Evolutionary conservation across 2,888 invertebrate genomes (phyloP), one percentile per base, ranked within the genome.

Genomic region (Drosophila leonis): DNA sequence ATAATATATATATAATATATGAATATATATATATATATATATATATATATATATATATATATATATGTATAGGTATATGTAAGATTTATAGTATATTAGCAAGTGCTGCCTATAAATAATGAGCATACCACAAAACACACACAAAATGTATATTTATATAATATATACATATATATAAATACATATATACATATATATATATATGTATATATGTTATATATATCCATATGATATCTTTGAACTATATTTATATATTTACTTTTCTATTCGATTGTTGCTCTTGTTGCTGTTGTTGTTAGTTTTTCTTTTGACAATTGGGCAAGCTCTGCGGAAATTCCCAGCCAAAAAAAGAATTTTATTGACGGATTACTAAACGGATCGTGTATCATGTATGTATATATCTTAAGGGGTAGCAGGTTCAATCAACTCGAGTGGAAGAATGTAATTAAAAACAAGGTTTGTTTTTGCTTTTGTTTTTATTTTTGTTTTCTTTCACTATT

Each of bases 51-150:
- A 56, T 18, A 29, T 46, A 44, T 63, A 55, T 56, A 46, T 55
- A 60, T 9, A 24, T 24, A 35, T 54, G 29, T 65, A 39, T 55
- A 52, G 5, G 13, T 62, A 20, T 51, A 42, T 55, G 29, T 39
- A 54, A 46, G 13, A 57, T 35, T 18, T 39, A 51, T 35, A 42
- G 64, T 72, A 67, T 66, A 68, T 69, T 61, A 69, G 68, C 78
- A 80, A 83, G 83, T 85, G 88, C 74, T 64, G 70, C 86, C 88
- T 88, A 83, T 83, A 80, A 83, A 83, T 88, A 83, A 83, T 88
- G 60, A 60, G 60, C 66, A 44, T 51, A 64, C 35, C 49, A 59
- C 13, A 55, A 64, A 35, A 59, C 48, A 42, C 29, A 41, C 39
- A 65, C 20, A n/a, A 56, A 24, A 24, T 24, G 4, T 24, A 24